Conservation (phyloP, 2,113 vertebrate genomes). For the Prunella fulvescens region DNA sequence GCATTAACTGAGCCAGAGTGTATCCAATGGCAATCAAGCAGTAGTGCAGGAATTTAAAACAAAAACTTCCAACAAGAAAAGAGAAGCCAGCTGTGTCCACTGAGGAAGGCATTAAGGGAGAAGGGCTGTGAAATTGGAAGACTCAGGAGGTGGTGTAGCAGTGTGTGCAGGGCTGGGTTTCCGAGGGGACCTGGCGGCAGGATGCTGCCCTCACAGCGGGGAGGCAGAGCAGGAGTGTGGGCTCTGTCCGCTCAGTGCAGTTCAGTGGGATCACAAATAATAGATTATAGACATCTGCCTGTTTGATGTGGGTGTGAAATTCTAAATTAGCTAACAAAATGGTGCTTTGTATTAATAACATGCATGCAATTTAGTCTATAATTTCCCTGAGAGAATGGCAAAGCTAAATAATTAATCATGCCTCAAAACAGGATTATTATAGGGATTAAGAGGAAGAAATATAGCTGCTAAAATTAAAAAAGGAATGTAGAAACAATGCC, state of each 20-base stretch:
- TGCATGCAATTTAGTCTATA: constrained; percentile 20
- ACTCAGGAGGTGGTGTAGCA: background rate
- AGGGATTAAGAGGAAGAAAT: constrained; percentile 49
- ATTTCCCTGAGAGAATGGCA: constrained; percentile 54
- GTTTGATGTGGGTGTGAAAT: constrained; percentile 63
- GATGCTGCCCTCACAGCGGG: background rate
- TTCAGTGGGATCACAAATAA: constrained; percentile 29
- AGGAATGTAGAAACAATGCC: constrained; percentile 49
- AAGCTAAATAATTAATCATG: constrained; percentile 62
- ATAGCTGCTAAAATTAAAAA: constrained; percentile 38
- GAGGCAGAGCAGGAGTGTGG: background rate
- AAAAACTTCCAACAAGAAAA: background rate
- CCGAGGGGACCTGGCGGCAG: background rate
- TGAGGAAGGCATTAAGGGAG: background rate
- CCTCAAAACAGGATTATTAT: constrained; percentile 48
- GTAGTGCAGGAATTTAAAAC: constrained; percentile 16
- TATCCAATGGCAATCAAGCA: constrained; percentile 15
- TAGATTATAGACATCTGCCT: constrained; percentile 55
- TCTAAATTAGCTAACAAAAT: constrained; percentile 61
- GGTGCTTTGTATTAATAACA: constrained; percentile 53
- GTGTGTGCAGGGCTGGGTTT: background rate
- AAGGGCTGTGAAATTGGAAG: background rate
- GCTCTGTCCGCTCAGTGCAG: background rate
- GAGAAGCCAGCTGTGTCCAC: constrained; percentile 50
- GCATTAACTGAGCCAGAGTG: background rate